Evolutionary conservation across 2,113 vertebrate genomes (phyloP).

Genomic region (Ailurus styani): DNA sequence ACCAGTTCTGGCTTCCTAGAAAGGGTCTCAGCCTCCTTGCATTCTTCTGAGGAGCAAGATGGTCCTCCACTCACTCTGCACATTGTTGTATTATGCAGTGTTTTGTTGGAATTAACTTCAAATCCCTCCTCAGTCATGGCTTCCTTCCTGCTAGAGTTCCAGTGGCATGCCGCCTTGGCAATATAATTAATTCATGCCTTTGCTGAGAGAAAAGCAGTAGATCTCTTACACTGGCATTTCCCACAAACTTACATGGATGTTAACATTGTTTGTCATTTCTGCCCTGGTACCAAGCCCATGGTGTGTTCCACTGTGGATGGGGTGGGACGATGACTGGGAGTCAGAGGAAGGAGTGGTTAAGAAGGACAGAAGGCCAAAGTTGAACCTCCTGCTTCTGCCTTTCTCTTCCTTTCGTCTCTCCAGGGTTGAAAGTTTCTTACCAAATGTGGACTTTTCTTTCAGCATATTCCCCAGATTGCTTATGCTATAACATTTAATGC

Average conservation of each 20-base stretch:
- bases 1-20: neutral
- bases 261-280: neutral
- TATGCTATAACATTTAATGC: neutral
- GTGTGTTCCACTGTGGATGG: no score
- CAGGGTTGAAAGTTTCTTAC: neutral
- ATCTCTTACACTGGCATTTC: neutral
- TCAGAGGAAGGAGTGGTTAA: accelerated
- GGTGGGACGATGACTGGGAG: accelerated
- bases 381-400: neutral
- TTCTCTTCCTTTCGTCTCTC: neutral
- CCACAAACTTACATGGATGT: neutral
- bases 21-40: neutral
- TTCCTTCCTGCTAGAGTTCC: neutral
- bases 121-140: neutral
- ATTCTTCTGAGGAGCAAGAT: neutral
- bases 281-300: neutral
- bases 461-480: neutral
- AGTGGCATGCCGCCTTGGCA: neutral
- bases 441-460: neutral
- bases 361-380: neutral
- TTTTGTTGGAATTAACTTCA: neutral
- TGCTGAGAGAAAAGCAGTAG: neutral
- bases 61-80: neutral
- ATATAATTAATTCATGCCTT: neutral
- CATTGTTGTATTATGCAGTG: neutral